Evolutionary conservation across 1,140 invertebrate species (phyloP).

Genomic region (Diachasmimorpha longicaudata): DNA sequence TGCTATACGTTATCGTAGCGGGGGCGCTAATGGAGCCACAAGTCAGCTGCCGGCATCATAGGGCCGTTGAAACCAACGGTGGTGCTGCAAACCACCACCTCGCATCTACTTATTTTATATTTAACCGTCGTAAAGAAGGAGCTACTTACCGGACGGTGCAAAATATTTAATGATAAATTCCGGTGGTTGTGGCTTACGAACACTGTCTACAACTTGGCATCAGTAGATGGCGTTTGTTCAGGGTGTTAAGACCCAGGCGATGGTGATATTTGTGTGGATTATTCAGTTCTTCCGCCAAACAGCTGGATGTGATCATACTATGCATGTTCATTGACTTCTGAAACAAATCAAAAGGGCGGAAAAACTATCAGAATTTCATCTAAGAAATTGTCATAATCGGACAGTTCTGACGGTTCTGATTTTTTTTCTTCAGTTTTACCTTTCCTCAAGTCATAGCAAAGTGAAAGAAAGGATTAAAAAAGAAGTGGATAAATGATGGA

Average conservation of each 20-base stretch:
- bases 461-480: no score
- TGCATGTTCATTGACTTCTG: no score
- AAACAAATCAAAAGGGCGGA: no score
- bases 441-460: no score
- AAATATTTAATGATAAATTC: conserved; percentile 54
- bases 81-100: conserved; percentile 44
- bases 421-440: no score
- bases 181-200: conserved; percentile 2
- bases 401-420: no score
- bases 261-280: neutral
- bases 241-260: neutral
- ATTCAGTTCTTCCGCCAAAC: no score
- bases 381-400: no score
- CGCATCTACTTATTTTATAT: conserved; percentile 63
- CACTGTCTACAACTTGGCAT: neutral
- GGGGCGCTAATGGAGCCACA: conserved; percentile 63
- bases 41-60: conserved; percentile 52
- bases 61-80: conserved; percentile 15
- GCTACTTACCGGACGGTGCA: conserved; percentile 55
- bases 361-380: no score
- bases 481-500: no score
- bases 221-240: neutral
- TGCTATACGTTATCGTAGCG: conserved; percentile 58
- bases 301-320: no score
- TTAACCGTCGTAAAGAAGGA: conserved; percentile 61